Percentiles rank a stretch among this genome's conserved stretches.
phyloP scores from a whole-genome alignment of 2,113 vertebrate genomes.

The Antechinus stuartii region DNA sequence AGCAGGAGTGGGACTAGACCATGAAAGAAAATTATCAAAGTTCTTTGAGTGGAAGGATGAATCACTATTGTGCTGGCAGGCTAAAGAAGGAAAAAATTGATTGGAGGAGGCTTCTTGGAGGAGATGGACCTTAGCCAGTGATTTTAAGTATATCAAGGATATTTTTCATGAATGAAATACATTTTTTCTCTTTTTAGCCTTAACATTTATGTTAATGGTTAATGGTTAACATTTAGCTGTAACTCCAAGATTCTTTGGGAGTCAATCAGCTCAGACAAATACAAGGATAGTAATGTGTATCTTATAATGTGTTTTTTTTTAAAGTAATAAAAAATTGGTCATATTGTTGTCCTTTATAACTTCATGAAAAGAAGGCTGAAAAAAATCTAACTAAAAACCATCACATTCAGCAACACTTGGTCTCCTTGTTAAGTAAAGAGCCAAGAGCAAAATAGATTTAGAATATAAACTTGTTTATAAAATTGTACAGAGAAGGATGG shows the following conservation, averaged over 20 bases:
- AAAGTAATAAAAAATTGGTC: conserved; percentile 7
- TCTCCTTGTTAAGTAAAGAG: neutral
- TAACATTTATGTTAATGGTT: neutral
- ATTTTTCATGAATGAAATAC: neutral
- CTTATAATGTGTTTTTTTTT: neutral
- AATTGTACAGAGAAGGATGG: neutral
- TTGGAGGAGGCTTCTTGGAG: neutral
- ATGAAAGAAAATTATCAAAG: conserved; percentile 8
- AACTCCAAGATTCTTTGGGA: conserved; percentile 35
- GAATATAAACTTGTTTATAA: neutral
- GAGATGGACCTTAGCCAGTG: neutral
- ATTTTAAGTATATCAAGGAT: neutral
- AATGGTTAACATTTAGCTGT: neutral
- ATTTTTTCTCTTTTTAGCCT: neutral
- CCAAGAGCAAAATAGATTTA: neutral
- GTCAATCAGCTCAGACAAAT: neutral
- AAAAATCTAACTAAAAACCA: neutral
- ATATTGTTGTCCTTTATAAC: neutral
- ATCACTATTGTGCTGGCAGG: neutral
- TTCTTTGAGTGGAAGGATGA: conserved; percentile 16
- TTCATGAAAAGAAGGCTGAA: neutral
- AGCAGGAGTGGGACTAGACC: neutral
- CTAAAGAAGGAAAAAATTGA: conserved; percentile 1
- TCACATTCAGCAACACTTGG: neutral
- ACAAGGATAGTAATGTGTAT: conserved; percentile 4